Evolutionary conservation across 2,888 invertebrate species (phyloP), one percentile per base, ranked within the genome.

Genomic region (Tachina lurida): DNA sequence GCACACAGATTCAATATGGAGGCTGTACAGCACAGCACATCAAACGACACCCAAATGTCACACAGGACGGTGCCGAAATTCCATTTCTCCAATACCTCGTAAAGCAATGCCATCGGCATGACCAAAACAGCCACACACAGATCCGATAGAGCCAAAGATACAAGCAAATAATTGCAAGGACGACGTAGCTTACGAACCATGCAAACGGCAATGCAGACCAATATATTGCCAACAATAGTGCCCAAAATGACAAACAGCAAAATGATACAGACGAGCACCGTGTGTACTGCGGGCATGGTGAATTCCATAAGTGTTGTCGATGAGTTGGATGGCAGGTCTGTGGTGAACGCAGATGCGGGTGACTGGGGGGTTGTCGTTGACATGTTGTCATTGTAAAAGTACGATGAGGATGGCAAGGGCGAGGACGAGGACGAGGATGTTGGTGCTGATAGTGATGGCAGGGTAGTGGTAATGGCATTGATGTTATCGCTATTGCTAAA

Each of bases 1-100:
- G 98, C 98, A 93, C 99, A 99, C 87, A 99, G 94, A 93, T 99
- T 99, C 70, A 99, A 94, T 89, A 99, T 99, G 89, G 98, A 99
- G n/a, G 99, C 99, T 22, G 99, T 98, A 92, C 98, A 99, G 89
- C 98, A 98, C 89, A 99, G 95, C 49, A 99, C 98, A 93, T 99
- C 99, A 92, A 98, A 97, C 76, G 98, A 97, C 84, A 98, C 98
- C 99, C 99, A 99, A 87, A 98, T 95, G 91, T 98, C 97, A 93
- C 99, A 99, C 90, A 98, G 96, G 86, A 96, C 94, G 39, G 96
- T 95, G 71, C 98, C 98, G 90, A 99, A 88, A 89, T 96, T 96
- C 99, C 99, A 99, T 89, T 95, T 95, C 84, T 98, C 98, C 89
- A 97, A 94, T 85, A 98, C 95, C 93, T 99, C 98, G 92, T 98